A percentile compares a stretch with the other conserved stretches of the same genome.
Evolutionary conservation across 2,113 vertebrate species (phyloP).

Genomic region (Bubalus kerabau): DNA sequence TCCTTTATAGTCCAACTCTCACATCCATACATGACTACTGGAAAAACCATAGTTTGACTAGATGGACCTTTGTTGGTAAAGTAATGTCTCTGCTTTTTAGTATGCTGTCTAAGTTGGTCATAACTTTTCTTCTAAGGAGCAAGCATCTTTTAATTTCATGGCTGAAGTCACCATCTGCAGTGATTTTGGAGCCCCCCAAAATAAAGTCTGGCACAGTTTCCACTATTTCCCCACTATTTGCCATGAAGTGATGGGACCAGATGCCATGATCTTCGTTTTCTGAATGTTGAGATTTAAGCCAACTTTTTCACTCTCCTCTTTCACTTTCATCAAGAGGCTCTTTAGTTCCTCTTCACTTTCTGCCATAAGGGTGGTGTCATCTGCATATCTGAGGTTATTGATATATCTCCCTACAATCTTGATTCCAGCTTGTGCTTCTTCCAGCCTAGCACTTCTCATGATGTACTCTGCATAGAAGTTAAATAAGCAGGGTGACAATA

Average conservation of each 20-base stretch:
- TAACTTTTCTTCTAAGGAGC: neutral
- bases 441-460: neutral
- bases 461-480: neutral
- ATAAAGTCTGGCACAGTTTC: neutral
- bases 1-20: neutral
- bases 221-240: neutral
- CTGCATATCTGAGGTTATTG: neutral
- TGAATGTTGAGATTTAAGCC: neutral
- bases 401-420: neutral
- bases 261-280: neutral
- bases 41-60: neutral
- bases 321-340: neutral
- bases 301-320: neutral
- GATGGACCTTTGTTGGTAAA: neutral
- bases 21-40: neutral
- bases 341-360: neutral
- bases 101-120: neutral
- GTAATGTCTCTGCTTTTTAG: neutral
- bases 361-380: neutral
- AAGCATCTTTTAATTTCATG: neutral
- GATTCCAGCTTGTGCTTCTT: neutral
- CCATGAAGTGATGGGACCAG: neutral
- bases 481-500: neutral
- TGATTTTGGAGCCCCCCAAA: neutral
- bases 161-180: neutral